Percentiles rank a stretch among this genome's conserved stretches.
Conservation (phyloP, 2,888 invertebrate species). For the Agrotis ipsilon region DNA sequence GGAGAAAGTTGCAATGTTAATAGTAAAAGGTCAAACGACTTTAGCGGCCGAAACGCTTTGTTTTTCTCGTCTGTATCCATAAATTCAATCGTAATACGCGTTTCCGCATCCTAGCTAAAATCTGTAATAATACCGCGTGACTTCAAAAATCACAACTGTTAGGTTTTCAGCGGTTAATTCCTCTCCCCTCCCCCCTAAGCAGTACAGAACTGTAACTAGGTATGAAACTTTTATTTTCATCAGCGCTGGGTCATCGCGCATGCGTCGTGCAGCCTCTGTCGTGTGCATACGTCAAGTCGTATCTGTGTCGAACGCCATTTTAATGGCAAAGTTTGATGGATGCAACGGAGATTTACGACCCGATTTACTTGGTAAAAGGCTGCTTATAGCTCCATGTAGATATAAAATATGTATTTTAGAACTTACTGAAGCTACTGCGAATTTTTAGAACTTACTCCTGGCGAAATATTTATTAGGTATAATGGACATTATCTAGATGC, state of each 20-base stretch:
- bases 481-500: not conserved
- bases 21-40: not conserved
- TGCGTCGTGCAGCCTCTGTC: slow-evolving; percentile 39
- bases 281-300: slow-evolving; percentile 33
- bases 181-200: not conserved
- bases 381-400: not conserved
- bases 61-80: not conserved
- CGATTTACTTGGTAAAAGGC: not conserved
- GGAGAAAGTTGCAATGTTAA: not conserved
- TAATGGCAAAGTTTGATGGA: slow-evolving; percentile 6
- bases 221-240: slow-evolving; percentile 34
- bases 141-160: not conserved
- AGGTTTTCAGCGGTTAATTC: slow-evolving; percentile 12
- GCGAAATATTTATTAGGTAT: not conserved
- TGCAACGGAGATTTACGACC: slow-evolving; percentile 14
- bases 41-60: not conserved
- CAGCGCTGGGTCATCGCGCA: slow-evolving; percentile 43
- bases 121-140: not conserved
- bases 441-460: not conserved
- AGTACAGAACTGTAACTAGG: slow-evolving; percentile 8
- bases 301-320: slow-evolving; percentile 17
- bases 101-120: not conserved
- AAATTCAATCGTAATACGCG: not conserved
- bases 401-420: not conserved
- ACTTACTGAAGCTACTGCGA: not conserved